Base-by-base conservation (phyloP, 2,888 invertebrate genomes). In the Junonia oenone region DNA sequence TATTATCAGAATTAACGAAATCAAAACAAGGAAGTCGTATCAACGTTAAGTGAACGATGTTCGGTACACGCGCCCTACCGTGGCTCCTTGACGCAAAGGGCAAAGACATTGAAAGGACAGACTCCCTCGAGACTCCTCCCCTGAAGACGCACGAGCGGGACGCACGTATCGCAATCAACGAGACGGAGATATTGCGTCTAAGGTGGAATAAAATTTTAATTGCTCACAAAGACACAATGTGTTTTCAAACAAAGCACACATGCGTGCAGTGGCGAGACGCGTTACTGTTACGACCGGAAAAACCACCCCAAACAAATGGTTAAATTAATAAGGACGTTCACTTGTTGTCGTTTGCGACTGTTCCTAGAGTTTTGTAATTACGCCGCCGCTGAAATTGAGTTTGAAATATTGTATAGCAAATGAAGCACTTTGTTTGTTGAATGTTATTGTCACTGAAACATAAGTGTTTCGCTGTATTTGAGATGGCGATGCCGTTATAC, bases 91-190 rank as follows among this genome's bases (percentile, higher is more conserved):
- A 82, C 86, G 86, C 87, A 85, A 90, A 90, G 90, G 90, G 90
- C 90, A 91, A 89, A 88, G 90, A 91, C 90, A 90, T 91, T 90
- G 91, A 91, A 92, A 91, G 92, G 91, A 91, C 92, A 92, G 92
- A 92, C 92, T 92, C 92, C 92, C 92, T 70, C 64, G 92, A 91
- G 92, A 86, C 86, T 81, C 89, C 89, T 83, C 87, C 86, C 87
- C 89, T 81, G 84, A 89, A 89, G 90, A 89, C 87, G 83, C 56
- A 70, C 52, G 73, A 87, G 62, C 62, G 69, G 63, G 85, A 90
- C 76, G 68, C 72, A 73, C 68, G 68, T 85, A 90, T 76, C 68
- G 63, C 70, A 62, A 55, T 52, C 72, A 74, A 62, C 63, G 81
- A 74, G 81, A 83, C 59, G 63, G 63, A 67, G 63, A 69, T 67